Percentiles rank a stretch among this genome's conserved stretches.
Evolutionary conservation across 1,140 invertebrate species (phyloP).

Genomic region (Adelges cooleyi): DNA sequence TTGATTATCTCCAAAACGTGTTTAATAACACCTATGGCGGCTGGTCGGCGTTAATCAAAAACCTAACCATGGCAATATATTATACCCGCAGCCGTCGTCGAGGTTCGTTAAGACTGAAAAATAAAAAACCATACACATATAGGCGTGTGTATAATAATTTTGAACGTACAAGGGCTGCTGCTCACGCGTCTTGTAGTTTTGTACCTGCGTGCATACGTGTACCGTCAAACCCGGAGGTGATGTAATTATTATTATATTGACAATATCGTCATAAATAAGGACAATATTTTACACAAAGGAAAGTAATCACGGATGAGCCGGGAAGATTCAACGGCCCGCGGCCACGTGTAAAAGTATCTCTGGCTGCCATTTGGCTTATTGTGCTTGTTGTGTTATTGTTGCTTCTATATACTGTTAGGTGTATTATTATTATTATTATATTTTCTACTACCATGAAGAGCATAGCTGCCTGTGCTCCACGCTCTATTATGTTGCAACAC

Average conservation of each 20-base stretch:
- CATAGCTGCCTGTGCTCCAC: neutral
- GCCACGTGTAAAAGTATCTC: slow-evolving; percentile 23
- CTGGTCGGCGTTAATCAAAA: too few species aligned
- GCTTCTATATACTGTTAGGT: too few species aligned
- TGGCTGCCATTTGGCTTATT: neutral
- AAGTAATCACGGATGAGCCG: slow-evolving; percentile 18
- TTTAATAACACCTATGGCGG: neutral
- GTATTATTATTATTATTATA: slow-evolving; percentile 19
- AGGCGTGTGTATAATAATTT: neutral
- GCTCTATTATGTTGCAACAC: neutral
- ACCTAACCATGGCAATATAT: neutral
- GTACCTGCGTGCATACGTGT: neutral
- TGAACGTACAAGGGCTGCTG: neutral
- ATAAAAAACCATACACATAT: neutral
- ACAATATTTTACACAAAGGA: slow-evolving; percentile 6
- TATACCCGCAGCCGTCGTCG: too few species aligned
- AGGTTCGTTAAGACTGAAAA: neutral
- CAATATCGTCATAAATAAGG: too few species aligned
- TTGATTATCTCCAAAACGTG: slow-evolving; percentile 8
- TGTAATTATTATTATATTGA: slow-evolving; percentile 12
- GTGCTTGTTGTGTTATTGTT: too few species aligned
- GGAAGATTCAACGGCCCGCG: slow-evolving; percentile 7
- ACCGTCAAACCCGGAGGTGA: slow-evolving; percentile 1
- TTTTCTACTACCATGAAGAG: neutral
- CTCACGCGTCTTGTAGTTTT: neutral